Percentiles rank a stretch among this genome's conserved stretches.
Conservation (phyloP, 2,888 invertebrate genomes). For the Cephalotes varians region DNA sequence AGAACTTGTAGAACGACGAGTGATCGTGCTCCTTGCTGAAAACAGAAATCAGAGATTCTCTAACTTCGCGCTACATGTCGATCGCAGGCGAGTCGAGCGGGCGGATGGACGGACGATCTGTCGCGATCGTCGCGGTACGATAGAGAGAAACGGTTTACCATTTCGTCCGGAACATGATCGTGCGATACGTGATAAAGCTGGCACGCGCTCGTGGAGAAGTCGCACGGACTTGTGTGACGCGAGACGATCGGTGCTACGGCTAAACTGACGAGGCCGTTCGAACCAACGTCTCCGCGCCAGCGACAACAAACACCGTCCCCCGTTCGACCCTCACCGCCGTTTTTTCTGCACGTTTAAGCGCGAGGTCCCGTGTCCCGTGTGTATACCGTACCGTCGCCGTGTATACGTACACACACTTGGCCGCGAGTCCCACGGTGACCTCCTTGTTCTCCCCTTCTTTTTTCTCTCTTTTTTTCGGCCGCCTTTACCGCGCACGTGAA, state of each 20-base stretch:
- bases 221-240: neutral
- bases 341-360: constrained; percentile 53
- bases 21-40: constrained; percentile 85
- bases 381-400: neutral
- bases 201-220: neutral
- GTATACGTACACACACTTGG: constrained; percentile 71
- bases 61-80: neutral
- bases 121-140: neutral
- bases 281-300: neutral
- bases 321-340: neutral
- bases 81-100: neutral
- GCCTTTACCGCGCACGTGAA: constrained; percentile 53
- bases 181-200: neutral
- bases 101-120: neutral
- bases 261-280: constrained; percentile 1
- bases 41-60: constrained; percentile 52
- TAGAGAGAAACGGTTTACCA: constrained; percentile 75
- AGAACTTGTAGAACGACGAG: constrained; percentile 83
- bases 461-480: neutral
- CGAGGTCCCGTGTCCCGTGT: constrained; percentile 4
- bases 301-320: constrained; percentile 19
- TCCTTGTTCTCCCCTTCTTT: constrained; percentile 76
- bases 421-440: constrained; percentile 74
- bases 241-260: neutral
- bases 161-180: constrained; percentile 82